Evolutionary conservation across 2,113 vertebrate species (phyloP).

Genomic region (Tychaedon coryphoeus): DNA sequence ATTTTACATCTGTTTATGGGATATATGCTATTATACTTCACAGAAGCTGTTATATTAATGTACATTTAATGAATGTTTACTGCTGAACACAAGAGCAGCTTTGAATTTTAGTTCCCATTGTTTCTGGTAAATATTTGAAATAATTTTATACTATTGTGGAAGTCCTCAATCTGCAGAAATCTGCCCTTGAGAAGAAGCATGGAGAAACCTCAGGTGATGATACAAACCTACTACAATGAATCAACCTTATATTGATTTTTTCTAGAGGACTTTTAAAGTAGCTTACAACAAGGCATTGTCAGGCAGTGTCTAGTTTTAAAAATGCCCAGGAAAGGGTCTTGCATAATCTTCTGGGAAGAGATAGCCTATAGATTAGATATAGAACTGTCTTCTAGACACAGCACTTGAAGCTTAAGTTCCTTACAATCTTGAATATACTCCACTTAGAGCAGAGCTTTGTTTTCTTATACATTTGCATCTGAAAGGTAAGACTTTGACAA

Average conservation of each 20-base stretch:
- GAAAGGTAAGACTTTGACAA: neutral
- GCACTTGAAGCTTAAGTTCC: neutral
- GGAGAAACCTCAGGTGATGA: neutral
- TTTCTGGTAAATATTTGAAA: neutral
- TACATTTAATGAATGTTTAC: neutral
- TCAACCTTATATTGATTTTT: neutral
- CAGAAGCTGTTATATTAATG: neutral
- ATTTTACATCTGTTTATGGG: neutral
- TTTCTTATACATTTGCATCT: neutral
- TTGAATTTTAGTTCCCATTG: neutral
- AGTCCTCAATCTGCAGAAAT: neutral
- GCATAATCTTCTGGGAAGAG: neutral
- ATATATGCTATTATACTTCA: neutral
- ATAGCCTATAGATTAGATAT: neutral
- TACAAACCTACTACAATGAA: neutral
- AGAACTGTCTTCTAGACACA: neutral
- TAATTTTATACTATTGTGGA: neutral
- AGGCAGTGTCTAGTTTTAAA: neutral
- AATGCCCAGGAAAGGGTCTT: neutral
- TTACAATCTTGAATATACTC: neutral
- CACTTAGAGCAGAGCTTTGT: neutral
- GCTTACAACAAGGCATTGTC: neutral
- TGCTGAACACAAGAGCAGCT: neutral
- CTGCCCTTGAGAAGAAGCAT: neutral
- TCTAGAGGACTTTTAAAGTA: neutral